phyloP scores from a whole-genome alignment of 2,888 invertebrate genomes.

The Eupithecia abbreviata region DNA sequence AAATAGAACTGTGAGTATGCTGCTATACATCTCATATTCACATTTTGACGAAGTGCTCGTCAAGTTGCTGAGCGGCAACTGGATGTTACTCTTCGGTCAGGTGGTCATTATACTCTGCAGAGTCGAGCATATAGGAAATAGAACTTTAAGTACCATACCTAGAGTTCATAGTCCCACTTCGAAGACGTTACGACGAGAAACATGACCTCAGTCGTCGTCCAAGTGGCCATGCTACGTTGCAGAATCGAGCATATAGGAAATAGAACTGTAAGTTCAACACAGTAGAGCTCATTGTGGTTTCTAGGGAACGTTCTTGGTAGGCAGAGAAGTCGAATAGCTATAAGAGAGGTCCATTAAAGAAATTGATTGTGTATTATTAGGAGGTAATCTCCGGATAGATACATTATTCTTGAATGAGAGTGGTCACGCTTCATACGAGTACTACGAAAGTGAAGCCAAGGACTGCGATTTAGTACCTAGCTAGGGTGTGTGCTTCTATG shows the following conservation, averaged over 20 bases:
- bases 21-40: neutral
- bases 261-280: slow-evolving; percentile 78
- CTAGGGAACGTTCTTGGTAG: neutral
- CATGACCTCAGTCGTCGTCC: slow-evolving; percentile 92
- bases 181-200: slow-evolving; percentile 93
- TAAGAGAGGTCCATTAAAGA: neutral
- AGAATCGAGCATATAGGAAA: slow-evolving; percentile 94
- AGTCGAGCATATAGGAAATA: too few species aligned
- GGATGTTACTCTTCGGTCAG: too few species aligned
- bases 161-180: slow-evolving; percentile 75
- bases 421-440: neutral
- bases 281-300: neutral
- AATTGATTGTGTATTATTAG: too few species aligned
- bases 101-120: too few species aligned
- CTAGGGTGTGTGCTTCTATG: too few species aligned
- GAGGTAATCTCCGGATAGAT: neutral
- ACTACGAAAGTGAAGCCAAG: neutral
- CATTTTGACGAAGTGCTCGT: neutral
- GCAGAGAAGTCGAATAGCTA: neutral
- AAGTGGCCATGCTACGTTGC: slow-evolving; percentile 90
- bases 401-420: neutral
- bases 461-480: neutral
- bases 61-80: neutral
- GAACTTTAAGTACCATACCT: too few species aligned
- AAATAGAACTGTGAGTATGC: slow-evolving; percentile 89